Evolutionary conservation across 1,140 invertebrate species (phyloP), one percentile per base, ranked within the genome.

Genomic region (Drosophila bifasciata): DNA sequence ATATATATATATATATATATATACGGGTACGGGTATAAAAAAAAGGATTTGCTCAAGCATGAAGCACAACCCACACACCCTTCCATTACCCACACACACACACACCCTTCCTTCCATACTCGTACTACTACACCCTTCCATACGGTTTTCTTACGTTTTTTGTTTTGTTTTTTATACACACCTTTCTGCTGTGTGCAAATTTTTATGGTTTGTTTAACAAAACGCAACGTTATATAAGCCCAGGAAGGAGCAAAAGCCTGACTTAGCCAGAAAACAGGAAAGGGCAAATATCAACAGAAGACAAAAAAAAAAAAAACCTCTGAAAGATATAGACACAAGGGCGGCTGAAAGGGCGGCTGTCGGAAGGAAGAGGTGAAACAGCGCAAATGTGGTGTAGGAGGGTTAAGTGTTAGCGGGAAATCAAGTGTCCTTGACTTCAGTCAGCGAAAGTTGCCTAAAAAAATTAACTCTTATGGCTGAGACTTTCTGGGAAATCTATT

Each of bases 151-250:
- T n/a, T n/a, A n/a, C n/a, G n/a, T n/a, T n/a, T n/a, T n/a, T n/a
- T n/a, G n/a, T n/a, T n/a, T n/a, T n/a, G n/a, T n/a, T n/a, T n/a
- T n/a, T n/a, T n/a, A n/a, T n/a, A n/a, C n/a, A n/a, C n/a, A n/a
- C n/a, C n/a, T n/a, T n/a, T n/a, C n/a, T n/a, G n/a, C n/a, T n/a
- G 73, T 81, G 77, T 75, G 81, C 81, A 86, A 88, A 88, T 86
- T 78, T 88, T 88, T 88, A 88, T 86, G 81, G 78, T 77, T 86
- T 86, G 83, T 86, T 86, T 79, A 83, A 88, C 81, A 88, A 81
- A 76, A 86, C 77, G 79, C 80, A 84, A 84, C 67, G 79, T 84
- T 79, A 74, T 77, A 71, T 72, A 76, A 81, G 78, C 55, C 25
- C 48, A 49, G 16, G 9, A 59, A 36, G 39, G 44, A 69, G 67